phyloP scores from a whole-genome alignment of 2,113 vertebrate species.

The Platycercus adscitus region DNA sequence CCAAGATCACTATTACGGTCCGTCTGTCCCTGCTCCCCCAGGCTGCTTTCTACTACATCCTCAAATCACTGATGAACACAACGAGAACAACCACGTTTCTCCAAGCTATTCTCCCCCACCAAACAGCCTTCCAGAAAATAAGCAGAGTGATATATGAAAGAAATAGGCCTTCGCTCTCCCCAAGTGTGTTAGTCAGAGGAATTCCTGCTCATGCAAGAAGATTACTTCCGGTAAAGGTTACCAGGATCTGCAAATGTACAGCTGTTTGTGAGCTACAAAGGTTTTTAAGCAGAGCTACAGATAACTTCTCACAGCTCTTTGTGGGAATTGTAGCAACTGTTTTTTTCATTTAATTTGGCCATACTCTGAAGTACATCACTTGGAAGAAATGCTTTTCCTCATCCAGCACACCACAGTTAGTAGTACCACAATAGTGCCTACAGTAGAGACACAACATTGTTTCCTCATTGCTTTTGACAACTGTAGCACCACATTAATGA shows the following conservation, averaged over 20 bases:
- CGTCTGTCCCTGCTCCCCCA: accelerated
- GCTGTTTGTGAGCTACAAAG: not conserved
- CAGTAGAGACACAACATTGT: not conserved
- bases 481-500: not conserved
- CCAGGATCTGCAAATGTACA: not conserved
- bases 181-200: not conserved
- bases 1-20: not conserved
- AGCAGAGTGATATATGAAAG: not conserved
- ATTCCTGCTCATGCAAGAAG: not conserved
- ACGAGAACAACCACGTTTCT: not conserved
- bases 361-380: not conserved
- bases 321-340: not conserved
- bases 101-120: not conserved
- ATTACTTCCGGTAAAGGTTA: not conserved
- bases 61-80: not conserved
- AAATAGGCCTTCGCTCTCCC: not conserved
- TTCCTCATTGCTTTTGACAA: not conserved
- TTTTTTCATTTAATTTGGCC: not conserved
- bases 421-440: not conserved
- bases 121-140: not conserved
- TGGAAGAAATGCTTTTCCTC: not conserved
- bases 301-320: not conserved
- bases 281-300: not conserved
- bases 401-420: not conserved
- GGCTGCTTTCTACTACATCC: not conserved